Evolutionary conservation across 2,113 vertebrate species (phyloP), one percentile per base, ranked within the genome.

Genomic region (Leucosticte australis): DNA sequence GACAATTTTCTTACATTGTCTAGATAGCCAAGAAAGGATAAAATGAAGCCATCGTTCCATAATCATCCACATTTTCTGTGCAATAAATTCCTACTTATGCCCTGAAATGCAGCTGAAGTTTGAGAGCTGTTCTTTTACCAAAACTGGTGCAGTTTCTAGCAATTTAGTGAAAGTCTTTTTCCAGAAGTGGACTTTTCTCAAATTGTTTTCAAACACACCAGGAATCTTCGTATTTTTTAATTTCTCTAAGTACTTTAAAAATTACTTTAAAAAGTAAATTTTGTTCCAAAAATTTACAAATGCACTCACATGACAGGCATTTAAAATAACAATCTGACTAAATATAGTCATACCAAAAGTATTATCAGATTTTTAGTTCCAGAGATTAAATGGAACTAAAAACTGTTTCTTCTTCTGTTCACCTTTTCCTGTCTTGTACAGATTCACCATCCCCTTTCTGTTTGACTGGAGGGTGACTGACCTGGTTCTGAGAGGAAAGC

Each of bases 1-100:
- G 18, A 74, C 30, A 67, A 70, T 92, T 88, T 94, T 93, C 59
- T 86, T 90, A 74, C 47, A n/a, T 93, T 90, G 46, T 82, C 82
- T 95, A 77, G 50, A 63, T 83, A 91, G 9, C 16, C 78, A 74
- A 95, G 68, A 70, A 30, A 63, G 20, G 22, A 64, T 42, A 81
- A 96, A 93, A 95, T 65, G 63, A 90, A 88, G 8, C 5, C 30
- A 65, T n/a, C 20, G 6, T n/a, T 89, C 24, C 42, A 44, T 33
- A 52, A 10, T 67, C 24, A 28, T 83, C 19, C 19, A 65, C 82
- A 89, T 17, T 55, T 6, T 31, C 57, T 49, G 7, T 14, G 15
- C 55, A 49, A 60, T 24, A 39, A 37, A 59, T 86, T 65, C 19
- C 15, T 67, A 31, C 15, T 6, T 62, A 33, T 2, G 0, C 55